Base-by-base conservation (phyloP, 2,113 vertebrate species). In the Colossoma macropomum region DNA sequence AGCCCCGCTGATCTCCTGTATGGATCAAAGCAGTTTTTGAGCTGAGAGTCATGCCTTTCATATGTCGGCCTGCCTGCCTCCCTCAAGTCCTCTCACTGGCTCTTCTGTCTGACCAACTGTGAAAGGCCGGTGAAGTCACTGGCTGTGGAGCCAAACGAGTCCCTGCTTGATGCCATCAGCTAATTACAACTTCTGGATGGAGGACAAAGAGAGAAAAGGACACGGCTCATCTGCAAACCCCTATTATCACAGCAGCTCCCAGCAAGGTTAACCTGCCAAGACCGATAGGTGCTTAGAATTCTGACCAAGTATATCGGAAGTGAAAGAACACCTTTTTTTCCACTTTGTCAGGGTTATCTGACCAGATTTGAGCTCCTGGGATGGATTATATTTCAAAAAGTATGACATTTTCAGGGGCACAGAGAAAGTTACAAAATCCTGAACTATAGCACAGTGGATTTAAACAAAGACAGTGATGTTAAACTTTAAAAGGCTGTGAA, bases 1-100 rank as follows among this genome's bases (percentile, higher is more conserved):
- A 23, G 69, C 34, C n/a, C 34, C 41, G 63, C 63, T 68, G 77
- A 79, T 32, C 41, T 68, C 23, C 54, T 30, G 38, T 72, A 48
- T 30, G 68, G 52, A 72, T 80, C 54, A 72, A 80, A 80, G 68
- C n/a, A 21, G n/a, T 38, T 60, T 72, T 62, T 60, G 16, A 66
- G 68, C 70, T 70, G 32, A 72, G 45, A n/a, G 77, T 70, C 65
- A 70, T 50, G 15, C 50, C 19, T 45, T 79, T 52, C 63, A 50
- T 45, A 38, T 70, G n/a, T 59, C 71, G 34, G 59, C 59, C 66
- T 70, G 62, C 62, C 52, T 23, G 32, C 30, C 66, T 80, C 32
- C 50, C 68, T 71, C 21, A n/a, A 71, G 38, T n/a, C 12, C 68
- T 71, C 9, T 54, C 48, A 71, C n/a, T 54, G 30, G 32, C 48